Base-by-base conservation (phyloP, 2,888 invertebrate species). In the Hydraecia micacea region DNA sequence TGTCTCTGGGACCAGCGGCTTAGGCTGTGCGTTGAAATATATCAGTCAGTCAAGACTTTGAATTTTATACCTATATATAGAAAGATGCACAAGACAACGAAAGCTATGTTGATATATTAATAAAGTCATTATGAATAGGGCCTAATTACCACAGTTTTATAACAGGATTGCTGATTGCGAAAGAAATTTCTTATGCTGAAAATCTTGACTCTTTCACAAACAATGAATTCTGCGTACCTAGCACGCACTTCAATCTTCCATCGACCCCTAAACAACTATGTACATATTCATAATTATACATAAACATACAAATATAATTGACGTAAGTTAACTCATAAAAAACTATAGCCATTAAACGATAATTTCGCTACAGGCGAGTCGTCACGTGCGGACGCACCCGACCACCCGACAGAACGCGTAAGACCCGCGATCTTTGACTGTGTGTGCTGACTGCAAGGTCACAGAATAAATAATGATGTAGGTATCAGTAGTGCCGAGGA, bases 401-500 rank as follows among this genome's bases (percentile, higher is more conserved):
- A 86, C 62, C 60, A 36, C 28, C 46, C 65, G 74, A 67, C 63
- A 5, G 36, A 9, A n/a, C 62, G 67, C 25, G 39, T 49, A 77
- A 76, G 62, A 68, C 42, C 62, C 81, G 72, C 79, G 66, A 73
- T 81, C 76, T 73, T 77, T 73, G 73, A 75, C 77, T 75, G 79
- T 69, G 79, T 74, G 58, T 58, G 36, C 76, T 46, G 28, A 68
- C 39, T 60, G 32, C 88, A 88, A 89, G 89, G 88, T 86, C 83
- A 58, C n/a, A 42, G 60, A 75, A 70, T 66, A 77, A 28, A 75
- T 74, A 39, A 74, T 76, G 11, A n/a, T 58, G 55, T 58, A 71
- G 62, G 46, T 62, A 42, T 55, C 65, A n/a, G 46, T 75, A 28
- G 28, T 73, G 39, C 72, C 7, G 32, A 70, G 62, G 68, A 84